These are phyloP conservation scores for Parauchenoglanis ngamensis DNA, from an alignment of 2,797 vertebrate genomes.

Conservation along the genomic window DNA sequence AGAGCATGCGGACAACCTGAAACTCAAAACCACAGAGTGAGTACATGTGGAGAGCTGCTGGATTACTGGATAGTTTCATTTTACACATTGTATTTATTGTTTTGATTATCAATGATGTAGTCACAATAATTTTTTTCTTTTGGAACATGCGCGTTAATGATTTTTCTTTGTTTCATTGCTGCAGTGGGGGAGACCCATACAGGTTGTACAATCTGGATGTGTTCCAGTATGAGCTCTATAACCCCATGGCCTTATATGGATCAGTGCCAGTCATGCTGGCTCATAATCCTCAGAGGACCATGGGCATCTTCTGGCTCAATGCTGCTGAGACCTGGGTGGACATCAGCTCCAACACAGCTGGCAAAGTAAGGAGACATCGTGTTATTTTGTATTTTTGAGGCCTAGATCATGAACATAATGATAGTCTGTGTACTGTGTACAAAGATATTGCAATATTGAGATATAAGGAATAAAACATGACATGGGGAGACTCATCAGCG, in stretches of 20 bases:
- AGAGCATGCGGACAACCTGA: slow-evolving; percentile 86
- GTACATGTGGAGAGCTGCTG: slow-evolving; percentile 52
- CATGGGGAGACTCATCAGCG: background rate
- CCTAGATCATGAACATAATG: background rate
- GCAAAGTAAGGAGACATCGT: slow-evolving; percentile 76
- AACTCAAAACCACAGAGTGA: slow-evolving; percentile 91
- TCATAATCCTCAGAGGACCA: slow-evolving; percentile 82
- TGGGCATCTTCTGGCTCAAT: slow-evolving; percentile 95
- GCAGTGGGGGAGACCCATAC: slow-evolving; percentile 88
- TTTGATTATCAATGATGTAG: background rate
- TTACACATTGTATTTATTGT: background rate
- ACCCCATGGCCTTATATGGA: slow-evolving; percentile 93
- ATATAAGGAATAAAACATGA: background rate
- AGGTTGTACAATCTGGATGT: slow-evolving; percentile 94
- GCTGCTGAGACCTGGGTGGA: slow-evolving; percentile 97
- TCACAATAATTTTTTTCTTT: background rate
- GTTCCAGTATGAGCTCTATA: slow-evolving; percentile 93
- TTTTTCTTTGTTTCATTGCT: slow-evolving; percentile 31
- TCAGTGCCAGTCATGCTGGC: slow-evolving; percentile 87
- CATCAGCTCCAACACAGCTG: slow-evolving; percentile 91
- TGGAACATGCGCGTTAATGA: background rate
- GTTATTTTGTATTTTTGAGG: background rate
- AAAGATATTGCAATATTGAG: background rate
- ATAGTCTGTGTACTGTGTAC: background rate
- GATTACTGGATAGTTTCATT: background rate